Conservation (phyloP, 2,797 vertebrate genomes). For the Semotilus atromaculatus region DNA sequence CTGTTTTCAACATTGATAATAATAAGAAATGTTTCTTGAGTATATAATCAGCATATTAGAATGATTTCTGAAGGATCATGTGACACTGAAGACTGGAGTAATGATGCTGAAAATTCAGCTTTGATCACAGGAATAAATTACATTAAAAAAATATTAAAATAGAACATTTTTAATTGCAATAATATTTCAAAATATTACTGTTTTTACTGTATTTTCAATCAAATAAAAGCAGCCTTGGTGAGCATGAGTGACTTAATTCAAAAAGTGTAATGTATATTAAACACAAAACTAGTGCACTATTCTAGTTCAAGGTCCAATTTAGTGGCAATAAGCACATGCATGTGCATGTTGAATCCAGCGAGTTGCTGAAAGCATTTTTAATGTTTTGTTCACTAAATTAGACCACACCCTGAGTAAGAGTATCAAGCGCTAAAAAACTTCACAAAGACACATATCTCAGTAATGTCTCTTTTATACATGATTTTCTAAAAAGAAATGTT, state of each 20-base stretch:
- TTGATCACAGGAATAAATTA: neutral
- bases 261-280: neutral
- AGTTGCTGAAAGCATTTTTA: neutral
- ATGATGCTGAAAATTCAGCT: neutral
- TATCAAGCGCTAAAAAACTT: too few species aligned
- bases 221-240: neutral
- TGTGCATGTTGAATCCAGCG: neutral
- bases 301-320: neutral
- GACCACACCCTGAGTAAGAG: too few species aligned
- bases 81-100: neutral
- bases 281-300: neutral
- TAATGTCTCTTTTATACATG: neutral
- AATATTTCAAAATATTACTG: neutral
- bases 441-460: neutral
- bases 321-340: neutral
- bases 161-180: neutral
- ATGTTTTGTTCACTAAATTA: neutral
- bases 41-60: neutral
- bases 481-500: neutral
- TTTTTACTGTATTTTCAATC: neutral
- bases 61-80: neutral
- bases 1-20: neutral
- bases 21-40: neutral
- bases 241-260: neutral
- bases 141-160: neutral